These are phyloP conservation scores for Drosophila helvetica DNA, from an alignment of 2,888 invertebrate genomes.

Conservation along the genomic window DNA sequence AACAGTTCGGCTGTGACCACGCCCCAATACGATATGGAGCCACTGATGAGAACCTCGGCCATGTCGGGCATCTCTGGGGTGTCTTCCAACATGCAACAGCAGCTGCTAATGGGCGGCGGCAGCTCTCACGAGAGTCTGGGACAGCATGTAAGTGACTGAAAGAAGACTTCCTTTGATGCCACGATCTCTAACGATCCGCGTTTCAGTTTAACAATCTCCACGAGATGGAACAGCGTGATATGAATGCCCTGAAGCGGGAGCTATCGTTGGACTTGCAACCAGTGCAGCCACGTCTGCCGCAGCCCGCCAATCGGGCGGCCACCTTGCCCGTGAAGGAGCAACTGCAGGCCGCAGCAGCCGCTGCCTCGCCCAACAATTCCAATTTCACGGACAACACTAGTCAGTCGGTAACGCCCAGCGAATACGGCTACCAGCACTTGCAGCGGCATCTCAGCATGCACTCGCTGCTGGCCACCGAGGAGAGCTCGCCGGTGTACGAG, in stretches of 20 bases:
- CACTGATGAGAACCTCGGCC: conserved; percentile 76
- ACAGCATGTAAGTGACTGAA: conserved; percentile 70
- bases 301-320: conserved; percentile 57
- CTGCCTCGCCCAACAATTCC: conserved; percentile 81
- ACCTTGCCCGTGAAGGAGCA: conserved; percentile 74
- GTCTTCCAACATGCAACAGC: conserved; percentile 77
- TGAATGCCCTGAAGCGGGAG: conserved; percentile 83
- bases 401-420: conserved; percentile 84
- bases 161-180: background rate
- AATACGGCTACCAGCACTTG: conserved; percentile 84
- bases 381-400: conserved; percentile 84
- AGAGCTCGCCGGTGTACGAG: conserved; percentile 82
- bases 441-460: conserved; percentile 83
- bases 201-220: conserved; percentile 55
- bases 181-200: background rate
- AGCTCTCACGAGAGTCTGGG: conserved; percentile 82
- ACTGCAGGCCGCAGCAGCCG: conserved; percentile 43
- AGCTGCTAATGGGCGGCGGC: conserved; percentile 70
- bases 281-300: conserved; percentile 66
- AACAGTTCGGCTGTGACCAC: conserved; percentile 84
- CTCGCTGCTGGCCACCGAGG: conserved; percentile 81
- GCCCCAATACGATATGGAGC: conserved; percentile 83
- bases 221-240: conserved; percentile 81
- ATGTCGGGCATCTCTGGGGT: conserved; percentile 77
- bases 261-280: conserved; percentile 82